A percentile compares a stretch with the other conserved stretches of the same genome.
Evolutionary conservation across 2,113 vertebrate species (phyloP).

Genomic region (Ophiodon elongatus): DNA sequence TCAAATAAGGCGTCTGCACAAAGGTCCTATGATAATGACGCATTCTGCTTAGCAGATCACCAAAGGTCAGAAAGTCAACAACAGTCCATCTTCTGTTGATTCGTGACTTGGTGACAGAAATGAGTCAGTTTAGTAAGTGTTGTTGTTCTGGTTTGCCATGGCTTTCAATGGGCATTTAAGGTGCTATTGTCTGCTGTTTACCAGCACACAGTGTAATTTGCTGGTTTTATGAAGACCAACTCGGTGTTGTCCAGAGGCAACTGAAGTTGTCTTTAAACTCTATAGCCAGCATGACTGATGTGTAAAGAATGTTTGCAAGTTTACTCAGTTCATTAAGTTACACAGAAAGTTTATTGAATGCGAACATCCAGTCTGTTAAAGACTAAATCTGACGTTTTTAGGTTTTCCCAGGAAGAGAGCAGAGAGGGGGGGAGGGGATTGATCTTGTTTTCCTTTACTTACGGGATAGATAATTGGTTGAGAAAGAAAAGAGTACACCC

Average conservation of each 20-base stretch:
- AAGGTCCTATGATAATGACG: neutral
- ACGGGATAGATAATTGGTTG: constrained; percentile 47
- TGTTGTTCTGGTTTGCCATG: constrained; percentile 33
- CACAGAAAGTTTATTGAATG: constrained; percentile 45
- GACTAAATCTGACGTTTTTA: constrained; percentile 54
- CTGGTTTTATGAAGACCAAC: constrained; percentile 75
- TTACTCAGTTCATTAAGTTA: constrained; percentile 40
- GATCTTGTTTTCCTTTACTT: constrained; percentile 41
- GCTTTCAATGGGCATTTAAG: constrained; percentile 25
- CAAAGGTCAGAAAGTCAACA: constrained; percentile 14
- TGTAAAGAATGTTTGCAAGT: constrained; percentile 45
- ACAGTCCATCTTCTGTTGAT: neutral
- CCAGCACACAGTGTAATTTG: constrained; percentile 55
- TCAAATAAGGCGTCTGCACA: neutral
- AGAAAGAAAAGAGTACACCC: constrained; percentile 32
- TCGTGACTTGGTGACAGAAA: constrained; percentile 23
- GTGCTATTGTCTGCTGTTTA: constrained; percentile 51
- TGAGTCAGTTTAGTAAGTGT: constrained; percentile 24
- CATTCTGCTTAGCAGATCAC: neutral
- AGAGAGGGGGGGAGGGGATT: constrained; percentile 27
- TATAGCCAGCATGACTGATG: constrained; percentile 44
- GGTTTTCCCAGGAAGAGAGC: constrained; percentile 35
- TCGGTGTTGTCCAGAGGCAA: constrained; percentile 58
- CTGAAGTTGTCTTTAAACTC: constrained; percentile 46
- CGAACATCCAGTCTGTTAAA: constrained; percentile 37